Percentiles rank a stretch among this genome's conserved stretches.
phyloP scores from a whole-genome alignment of 2,113 vertebrate species.

The Esox niger region DNA sequence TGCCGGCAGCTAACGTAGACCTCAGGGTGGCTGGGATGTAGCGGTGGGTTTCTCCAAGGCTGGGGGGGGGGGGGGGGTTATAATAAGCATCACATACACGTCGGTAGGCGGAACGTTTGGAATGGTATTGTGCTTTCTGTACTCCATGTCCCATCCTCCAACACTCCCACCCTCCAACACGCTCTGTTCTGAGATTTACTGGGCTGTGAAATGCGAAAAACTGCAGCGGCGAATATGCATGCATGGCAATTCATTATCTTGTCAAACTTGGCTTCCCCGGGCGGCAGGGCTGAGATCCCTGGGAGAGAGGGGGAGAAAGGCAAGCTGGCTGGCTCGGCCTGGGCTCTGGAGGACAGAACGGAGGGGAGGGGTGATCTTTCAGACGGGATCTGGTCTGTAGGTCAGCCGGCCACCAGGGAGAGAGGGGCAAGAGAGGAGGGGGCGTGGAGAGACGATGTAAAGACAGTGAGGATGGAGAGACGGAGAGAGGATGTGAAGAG shows the following conservation, averaged over 20 bases:
- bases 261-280: slow-evolving; percentile 63
- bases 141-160: background rate
- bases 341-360: background rate
- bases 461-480: background rate
- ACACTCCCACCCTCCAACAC: background rate
- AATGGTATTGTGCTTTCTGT: slow-evolving; percentile 21
- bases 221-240: slow-evolving; percentile 54
- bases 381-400: slow-evolving; percentile 17
- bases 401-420: slow-evolving; percentile 7
- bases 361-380: background rate
- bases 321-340: background rate
- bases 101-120: slow-evolving; percentile 27
- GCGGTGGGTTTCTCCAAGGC: background rate
- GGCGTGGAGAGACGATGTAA: background rate
- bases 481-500: background rate
- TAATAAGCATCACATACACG: slow-evolving; percentile 12
- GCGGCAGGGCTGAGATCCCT: slow-evolving; percentile 45
- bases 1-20: no score
- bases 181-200: slow-evolving; percentile 52
- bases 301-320: background rate
- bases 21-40: no score
- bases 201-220: slow-evolving; percentile 74
- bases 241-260: slow-evolving; percentile 74
- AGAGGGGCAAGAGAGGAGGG: background rate
- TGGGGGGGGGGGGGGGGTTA: background rate